These are phyloP conservation scores for Ophonus ardosiacus DNA, from an alignment of 2,888 invertebrate genomes.

Conservation along the genomic window DNA sequence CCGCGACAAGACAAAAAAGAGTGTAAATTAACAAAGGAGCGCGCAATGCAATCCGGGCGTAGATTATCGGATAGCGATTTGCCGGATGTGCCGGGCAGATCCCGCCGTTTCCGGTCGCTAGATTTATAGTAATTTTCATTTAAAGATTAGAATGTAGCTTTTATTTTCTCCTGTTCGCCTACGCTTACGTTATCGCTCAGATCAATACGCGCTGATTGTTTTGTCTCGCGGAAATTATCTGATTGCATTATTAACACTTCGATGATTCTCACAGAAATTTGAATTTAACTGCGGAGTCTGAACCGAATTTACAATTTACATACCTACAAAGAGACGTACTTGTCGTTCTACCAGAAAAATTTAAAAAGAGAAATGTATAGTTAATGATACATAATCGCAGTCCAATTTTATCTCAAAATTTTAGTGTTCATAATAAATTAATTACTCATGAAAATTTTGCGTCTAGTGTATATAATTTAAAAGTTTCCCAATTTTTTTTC, in stretches of 20 bases:
- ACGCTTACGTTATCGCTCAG: not conserved
- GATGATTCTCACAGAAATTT: slow-evolving; percentile 23
- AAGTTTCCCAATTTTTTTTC: no score
- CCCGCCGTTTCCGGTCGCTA: slow-evolving; percentile 43
- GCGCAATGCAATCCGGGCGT: slow-evolving; percentile 34
- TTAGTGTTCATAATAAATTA: no score
- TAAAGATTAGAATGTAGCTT: slow-evolving; percentile 49
- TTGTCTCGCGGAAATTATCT: slow-evolving; percentile 48
- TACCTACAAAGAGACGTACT: not conserved
- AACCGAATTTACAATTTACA: slow-evolving; percentile 26
- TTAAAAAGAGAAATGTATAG: no score
- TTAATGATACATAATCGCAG: no score
- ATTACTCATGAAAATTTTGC: no score
- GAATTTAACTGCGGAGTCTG: slow-evolving; percentile 30
- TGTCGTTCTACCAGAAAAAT: no score
- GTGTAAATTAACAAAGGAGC: slow-evolving; percentile 40
- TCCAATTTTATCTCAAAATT: no score
- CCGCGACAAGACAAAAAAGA: slow-evolving; percentile 35
- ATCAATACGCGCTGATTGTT: slow-evolving; percentile 47
- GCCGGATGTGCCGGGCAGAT: slow-evolving; percentile 50
- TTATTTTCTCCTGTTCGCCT: slow-evolving; percentile 28
- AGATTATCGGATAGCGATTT: slow-evolving; percentile 56
- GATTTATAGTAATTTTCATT: slow-evolving; percentile 60
- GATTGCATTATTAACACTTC: slow-evolving; percentile 43
- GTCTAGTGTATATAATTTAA: no score